Evolutionary conservation across 2,888 invertebrate genomes (phyloP).

Genomic region (Metallyticus violacea): DNA sequence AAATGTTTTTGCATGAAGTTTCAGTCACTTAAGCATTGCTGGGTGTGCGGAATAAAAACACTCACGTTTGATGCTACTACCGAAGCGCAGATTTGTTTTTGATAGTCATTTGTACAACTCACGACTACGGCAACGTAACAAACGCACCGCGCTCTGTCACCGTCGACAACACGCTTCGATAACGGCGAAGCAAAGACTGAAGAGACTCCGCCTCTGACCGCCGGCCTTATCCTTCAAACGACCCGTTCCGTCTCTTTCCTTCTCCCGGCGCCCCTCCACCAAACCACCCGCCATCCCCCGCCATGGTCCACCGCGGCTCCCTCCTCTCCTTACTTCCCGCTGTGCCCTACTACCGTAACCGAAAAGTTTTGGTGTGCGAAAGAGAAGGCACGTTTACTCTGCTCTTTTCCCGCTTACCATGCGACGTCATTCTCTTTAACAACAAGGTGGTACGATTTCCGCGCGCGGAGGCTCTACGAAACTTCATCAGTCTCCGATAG

Average conservation of each 20-base stretch:
- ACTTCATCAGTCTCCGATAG: slow-evolving; percentile 19
- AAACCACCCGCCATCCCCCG: not conserved
- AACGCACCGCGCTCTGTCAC: not conserved
- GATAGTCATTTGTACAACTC: not conserved
- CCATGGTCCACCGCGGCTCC: not conserved
- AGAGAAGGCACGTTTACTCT: not conserved
- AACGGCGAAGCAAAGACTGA: slow-evolving; percentile 24
- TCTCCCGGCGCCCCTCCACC: not conserved
- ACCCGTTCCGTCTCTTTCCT: not conserved
- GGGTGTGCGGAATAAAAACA: too few relatives aligned
- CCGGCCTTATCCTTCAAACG: slow-evolving; percentile 26
- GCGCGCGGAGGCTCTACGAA: not conserved
- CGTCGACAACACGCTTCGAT: not conserved
- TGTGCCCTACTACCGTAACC: not conserved
- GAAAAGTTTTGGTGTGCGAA: not conserved
- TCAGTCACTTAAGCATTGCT: too few relatives aligned
- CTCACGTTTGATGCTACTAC: not conserved
- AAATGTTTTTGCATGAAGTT: too few relatives aligned
- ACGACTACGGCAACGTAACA: not conserved
- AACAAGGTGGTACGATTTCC: not conserved
- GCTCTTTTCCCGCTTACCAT: not conserved
- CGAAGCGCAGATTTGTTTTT: not conserved
- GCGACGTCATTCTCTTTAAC: not conserved
- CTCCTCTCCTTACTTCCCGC: not conserved
- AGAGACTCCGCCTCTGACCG: slow-evolving; percentile 22